Base-by-base conservation (phyloP, 2,888 invertebrate species). In the Conchocele bisecta region DNA sequence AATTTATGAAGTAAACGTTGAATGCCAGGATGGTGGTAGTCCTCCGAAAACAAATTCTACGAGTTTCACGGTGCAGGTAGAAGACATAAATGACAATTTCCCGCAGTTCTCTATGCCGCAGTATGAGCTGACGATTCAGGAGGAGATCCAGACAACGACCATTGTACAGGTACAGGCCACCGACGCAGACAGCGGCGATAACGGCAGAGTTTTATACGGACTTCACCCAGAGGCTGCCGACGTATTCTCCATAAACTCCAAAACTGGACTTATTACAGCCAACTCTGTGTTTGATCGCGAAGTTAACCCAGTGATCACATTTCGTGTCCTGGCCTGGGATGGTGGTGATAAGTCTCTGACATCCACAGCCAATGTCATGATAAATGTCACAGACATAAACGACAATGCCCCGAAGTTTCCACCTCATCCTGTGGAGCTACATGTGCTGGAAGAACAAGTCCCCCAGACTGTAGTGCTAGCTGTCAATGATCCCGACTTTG, bases 331-430 rank as follows among this genome's bases (percentile, higher is more conserved):
- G 9, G 98, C 98, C 0, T 95, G 95, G 3, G 98, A 98, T 76
- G 60, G 77, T 63, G 89, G 88, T 4, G 89, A 95, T 59, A 81
- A 88, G 95, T 84, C 95, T 95, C 59, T 96, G 95, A 89, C 96
- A 95, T n/a, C 96, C 95, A 3, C 93, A 15, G 84, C 88, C 0
- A 74, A 83, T 7, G 81, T 90, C 24, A 71, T 95, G 92, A 96
- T 99, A 61, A 97, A 97, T 89, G 97, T 99, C 0, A 91, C 96
- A 58, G 99, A 99, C 91, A 95, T 96, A 80, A 98, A 99, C 90
- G 99, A 99, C 91, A 98, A 99, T 88, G 94, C 95, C 20, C 99
- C 99, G 0, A 94, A 94, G 4, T 99, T 99, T 90, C 98, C 98
- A 91, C 95, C 96, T 91, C 94, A 95, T 68, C 95, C 96, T 82